Percentiles rank a stretch among this genome's conserved stretches.
Conservation (phyloP, 35 echinoderm and acorn worm genomes). For the Ptychodera flava region DNA sequence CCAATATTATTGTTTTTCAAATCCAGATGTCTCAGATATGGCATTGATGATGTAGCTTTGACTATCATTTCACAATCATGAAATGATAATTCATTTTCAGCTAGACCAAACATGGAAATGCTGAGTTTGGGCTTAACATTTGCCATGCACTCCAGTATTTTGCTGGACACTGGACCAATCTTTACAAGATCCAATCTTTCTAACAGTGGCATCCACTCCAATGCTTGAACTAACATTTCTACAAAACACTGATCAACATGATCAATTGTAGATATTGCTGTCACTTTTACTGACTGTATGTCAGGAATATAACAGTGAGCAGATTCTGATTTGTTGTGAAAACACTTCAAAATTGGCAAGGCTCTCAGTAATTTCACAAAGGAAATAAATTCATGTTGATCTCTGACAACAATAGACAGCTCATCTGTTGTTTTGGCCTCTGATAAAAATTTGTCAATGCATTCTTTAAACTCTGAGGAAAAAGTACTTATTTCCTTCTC, state of each 20-base stretch:
- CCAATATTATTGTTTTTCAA: background rate
- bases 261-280: background rate
- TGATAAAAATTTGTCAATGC: too few species aligned
- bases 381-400: background rate
- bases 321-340: background rate
- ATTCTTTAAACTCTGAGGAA: background rate
- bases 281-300: background rate
- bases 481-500: background rate
- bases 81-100: background rate
- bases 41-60: background rate
- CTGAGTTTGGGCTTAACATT: background rate
- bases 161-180: background rate
- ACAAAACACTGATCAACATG: too few species aligned
- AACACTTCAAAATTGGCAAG: background rate
- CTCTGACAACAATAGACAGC: background rate
- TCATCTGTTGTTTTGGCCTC: background rate
- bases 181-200: background rate
- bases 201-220: background rate
- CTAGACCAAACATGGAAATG: background rate
- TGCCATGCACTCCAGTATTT: background rate
- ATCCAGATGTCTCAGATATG: background rate
- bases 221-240: background rate
- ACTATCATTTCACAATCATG: background rate
- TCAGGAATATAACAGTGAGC: background rate
- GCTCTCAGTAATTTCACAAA: background rate